Evolutionary conservation across 1,140 invertebrate species (phyloP), one percentile per base, ranked within the genome.

Genomic region (Phymorhynchus buccinoides): DNA sequence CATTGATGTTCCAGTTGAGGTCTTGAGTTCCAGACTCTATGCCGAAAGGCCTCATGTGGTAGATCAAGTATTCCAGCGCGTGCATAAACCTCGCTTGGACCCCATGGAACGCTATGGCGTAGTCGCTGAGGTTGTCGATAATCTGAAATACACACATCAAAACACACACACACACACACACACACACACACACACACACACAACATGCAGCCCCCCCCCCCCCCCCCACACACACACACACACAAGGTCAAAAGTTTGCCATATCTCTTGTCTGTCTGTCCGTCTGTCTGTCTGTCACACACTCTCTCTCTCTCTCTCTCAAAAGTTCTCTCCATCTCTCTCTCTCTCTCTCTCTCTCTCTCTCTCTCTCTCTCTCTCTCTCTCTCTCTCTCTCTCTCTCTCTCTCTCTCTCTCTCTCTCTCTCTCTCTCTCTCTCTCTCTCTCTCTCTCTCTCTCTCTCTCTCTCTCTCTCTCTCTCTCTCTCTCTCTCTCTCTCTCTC

Each of bases 381-480:
- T 79, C 32, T 41, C 30, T 37, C 27, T 41, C 39, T 79, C 27
- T 41, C 39, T 44, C 41, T 42, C 44, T 52, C 41, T 80, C 39
- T 80, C 41, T 52, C 39, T 80, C 39, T 80, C 30, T 37, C 27
- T 37, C 30, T 32, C 35, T 79, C 39, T 79, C n/a, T 79, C 30
- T 41, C n/a, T 32, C 39, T 41, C 35, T 81, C 48, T 52, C 44
- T 27, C 27, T 52, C 18, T 44, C 39, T 3, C 6, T 44, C 44
- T 81, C 41, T 81, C 27, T 52, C 48, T 44, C n/a, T 81, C n/a
- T 52, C 44, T 81, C 18, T 81, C 44, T 81, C n/a, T 81, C n/a
- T 56, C 27, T 81, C 1, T 44, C 44, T 81, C 41, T 81, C 27
- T 52, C 48, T 44, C n/a, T 81, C n/a, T 52, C 44, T 81, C 18